phyloP scores from a whole-genome alignment of 2,113 vertebrate species.

The Ceyx cyanopectus region DNA sequence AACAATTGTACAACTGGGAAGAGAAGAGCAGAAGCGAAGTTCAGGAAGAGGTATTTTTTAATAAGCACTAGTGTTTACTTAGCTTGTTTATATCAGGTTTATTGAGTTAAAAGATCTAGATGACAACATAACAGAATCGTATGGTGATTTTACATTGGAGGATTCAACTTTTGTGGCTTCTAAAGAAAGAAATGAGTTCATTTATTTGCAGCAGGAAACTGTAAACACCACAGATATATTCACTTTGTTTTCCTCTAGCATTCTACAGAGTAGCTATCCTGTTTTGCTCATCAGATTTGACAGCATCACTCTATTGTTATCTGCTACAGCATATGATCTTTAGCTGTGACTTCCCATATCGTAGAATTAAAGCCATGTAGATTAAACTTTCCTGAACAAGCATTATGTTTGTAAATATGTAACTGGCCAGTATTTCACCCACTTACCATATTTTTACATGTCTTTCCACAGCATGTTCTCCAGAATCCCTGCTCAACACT shows the following conservation, averaged over 20 bases:
- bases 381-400: background rate
- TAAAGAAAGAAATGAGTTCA: background rate
- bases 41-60: background rate
- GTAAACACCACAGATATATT: background rate
- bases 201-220: background rate
- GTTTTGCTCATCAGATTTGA: background rate
- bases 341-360: background rate
- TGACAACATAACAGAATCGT: rapidly evolving
- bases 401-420: background rate
- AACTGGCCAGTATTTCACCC: background rate
- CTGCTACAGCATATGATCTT: background rate
- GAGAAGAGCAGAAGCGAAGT: background rate
- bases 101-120: background rate
- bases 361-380: background rate
- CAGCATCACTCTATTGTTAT: background rate
- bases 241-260: background rate
- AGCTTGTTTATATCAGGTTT: background rate
- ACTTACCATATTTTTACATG: background rate
- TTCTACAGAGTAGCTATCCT: background rate
- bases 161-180: background rate
- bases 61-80: background rate
- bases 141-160: background rate
- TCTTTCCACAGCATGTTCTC: background rate
- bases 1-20: background rate
- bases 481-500: background rate